Conservation (phyloP, 2,888 invertebrate genomes). For the Amblyjoppa proteus region DNA sequence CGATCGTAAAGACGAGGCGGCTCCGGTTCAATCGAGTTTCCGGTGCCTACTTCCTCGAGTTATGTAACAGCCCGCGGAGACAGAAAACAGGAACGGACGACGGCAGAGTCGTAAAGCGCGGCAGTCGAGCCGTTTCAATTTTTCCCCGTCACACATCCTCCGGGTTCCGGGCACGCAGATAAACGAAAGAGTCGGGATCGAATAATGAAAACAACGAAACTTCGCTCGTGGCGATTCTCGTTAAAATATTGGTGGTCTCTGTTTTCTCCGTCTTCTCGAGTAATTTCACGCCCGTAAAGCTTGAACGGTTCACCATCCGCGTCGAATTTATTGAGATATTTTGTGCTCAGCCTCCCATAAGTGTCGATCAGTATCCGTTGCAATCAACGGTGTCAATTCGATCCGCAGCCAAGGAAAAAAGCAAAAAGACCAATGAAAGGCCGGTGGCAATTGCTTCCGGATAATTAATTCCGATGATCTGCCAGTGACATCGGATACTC, state of each 20-base stretch:
- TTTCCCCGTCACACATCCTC: neutral
- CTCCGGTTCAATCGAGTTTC: slow-evolving; percentile 56
- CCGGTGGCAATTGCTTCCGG: slow-evolving; percentile 58
- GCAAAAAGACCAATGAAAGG: slow-evolving; percentile 21
- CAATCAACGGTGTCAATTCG: neutral
- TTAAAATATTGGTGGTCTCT: slow-evolving; percentile 47
- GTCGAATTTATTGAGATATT: slow-evolving; percentile 11
- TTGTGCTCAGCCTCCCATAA: neutral
- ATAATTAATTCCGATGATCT: slow-evolving; percentile 77
- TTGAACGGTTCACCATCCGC: neutral
- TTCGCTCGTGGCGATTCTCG: slow-evolving; percentile 26
- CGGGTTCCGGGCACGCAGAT: neutral
- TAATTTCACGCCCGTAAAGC: neutral
- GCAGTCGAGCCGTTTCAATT: slow-evolving; percentile 51
- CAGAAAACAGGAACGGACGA: slow-evolving; percentile 23
- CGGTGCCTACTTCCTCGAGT: slow-evolving; percentile 53
- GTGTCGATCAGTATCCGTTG: neutral
- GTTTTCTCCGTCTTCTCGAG: neutral
- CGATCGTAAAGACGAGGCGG: slow-evolving; percentile 60
- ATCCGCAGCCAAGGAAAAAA: neutral
- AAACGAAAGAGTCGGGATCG: slow-evolving; percentile 5
- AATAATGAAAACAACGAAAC: neutral
- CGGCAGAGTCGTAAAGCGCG: slow-evolving; percentile 49
- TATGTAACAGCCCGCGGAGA: slow-evolving; percentile 40
- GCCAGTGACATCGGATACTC: slow-evolving; percentile 76